Evolutionary conservation across 1,140 invertebrate genomes (phyloP).

Genomic region (Panagrolaimus sp.): DNA sequence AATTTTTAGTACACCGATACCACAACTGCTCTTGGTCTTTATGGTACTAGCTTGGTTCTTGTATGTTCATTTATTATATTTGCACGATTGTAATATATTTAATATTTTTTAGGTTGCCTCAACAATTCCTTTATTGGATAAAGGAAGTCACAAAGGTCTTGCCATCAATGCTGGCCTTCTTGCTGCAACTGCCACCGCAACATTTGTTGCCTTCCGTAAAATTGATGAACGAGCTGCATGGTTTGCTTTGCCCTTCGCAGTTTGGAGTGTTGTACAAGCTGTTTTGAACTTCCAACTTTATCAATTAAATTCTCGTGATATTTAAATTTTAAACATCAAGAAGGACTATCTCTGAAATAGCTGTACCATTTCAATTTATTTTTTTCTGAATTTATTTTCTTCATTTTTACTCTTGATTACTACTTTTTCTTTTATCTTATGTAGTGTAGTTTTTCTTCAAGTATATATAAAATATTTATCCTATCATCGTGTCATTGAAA

Average conservation of each 20-base stretch:
- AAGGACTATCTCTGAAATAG: background rate
- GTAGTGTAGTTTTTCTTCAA: too few species aligned
- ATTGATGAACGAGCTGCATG: conserved; percentile 55
- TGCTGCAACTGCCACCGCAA: conserved; percentile 39
- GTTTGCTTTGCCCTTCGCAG: conserved; percentile 39
- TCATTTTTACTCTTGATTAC: background rate
- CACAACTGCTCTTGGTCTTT: conserved; percentile 49
- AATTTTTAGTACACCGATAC: conserved; percentile 59
- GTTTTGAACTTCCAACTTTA: conserved; percentile 28
- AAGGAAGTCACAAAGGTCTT: conserved; percentile 37
- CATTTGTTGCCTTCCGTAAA: conserved; percentile 52
- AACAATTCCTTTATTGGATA: background rate
- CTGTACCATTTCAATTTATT: too few species aligned
- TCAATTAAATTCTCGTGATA: background rate
- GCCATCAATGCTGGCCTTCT: conserved; percentile 42
- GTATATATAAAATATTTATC: too few species aligned
- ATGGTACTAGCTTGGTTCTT: conserved; percentile 45
- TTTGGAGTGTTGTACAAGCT: conserved; percentile 52
- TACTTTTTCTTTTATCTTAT: too few species aligned
- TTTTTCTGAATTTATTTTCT: too few species aligned
- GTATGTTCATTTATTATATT: conserved; percentile 43
- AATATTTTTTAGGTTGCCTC: conserved; percentile 35
- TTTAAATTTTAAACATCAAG: too few species aligned
- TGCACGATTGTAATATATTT: conserved; percentile 46
- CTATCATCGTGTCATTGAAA: too few species aligned